Evolutionary conservation across 2,113 vertebrate species (phyloP), one percentile per base, ranked within the genome.

Genomic region (Cebidichthys violaceus): DNA sequence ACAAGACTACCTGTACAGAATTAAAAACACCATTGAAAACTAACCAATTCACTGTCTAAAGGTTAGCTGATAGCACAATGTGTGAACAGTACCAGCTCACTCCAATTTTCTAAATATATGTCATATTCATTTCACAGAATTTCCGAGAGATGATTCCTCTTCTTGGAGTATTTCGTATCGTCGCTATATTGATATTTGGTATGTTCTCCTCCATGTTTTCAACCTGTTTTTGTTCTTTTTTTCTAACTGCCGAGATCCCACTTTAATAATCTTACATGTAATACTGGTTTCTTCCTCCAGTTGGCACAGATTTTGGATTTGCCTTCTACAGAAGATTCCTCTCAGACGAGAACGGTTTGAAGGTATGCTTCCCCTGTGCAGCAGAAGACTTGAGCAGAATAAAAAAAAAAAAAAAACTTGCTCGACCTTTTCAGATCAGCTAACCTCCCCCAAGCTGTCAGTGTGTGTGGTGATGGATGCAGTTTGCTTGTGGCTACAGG

Each of bases 251-350:
- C 60, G 8, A 39, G 6, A 18, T 41, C 4, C 27, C 6, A 20
- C n/a, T 45, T 60, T 4, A 64, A 20, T 54, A 18, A 24, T 50
- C 5, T 70, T 61, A 0, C 10, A 39, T 66, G 45, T 17, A 18
- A 70, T 67, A 2, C 1, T 39, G 55, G 24, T 59, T 86, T 93
- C 27, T 94, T 75, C 81, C 71, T 88, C 72, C 87, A 98, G 97
- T 98, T 81, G 93, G 71, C 1, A 90, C 84, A 10, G 97, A 98
- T 82, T 89, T 97, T 83, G 96, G 96, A 78, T 97, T 97, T 88
- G 97, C 97, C 78, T 92, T 98, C 55, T 98, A 96, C 92, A 96
- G 97, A 95, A 94, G 97, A 86, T 98, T 97, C 89, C 50, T 94
- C 70, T 76, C 54, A 2, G 61, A 94, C n/a, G 92, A 79, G 2